Conservation (phyloP, 2,797 vertebrate species). For the Urosaurus nigricauda region DNA sequence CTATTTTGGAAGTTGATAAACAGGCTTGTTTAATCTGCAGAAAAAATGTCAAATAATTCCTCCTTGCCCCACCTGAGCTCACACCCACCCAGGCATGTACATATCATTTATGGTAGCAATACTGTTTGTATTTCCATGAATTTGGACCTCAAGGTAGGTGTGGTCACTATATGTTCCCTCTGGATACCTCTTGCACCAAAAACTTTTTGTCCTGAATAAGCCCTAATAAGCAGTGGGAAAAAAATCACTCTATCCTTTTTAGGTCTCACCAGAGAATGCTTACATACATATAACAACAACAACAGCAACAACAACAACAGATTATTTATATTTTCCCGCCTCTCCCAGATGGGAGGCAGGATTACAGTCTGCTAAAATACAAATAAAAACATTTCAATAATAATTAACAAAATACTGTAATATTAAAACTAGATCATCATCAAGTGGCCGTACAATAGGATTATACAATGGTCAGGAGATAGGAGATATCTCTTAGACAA, state of each 20-base stretch:
- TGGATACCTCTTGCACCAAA: background rate
- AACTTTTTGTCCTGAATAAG: background rate
- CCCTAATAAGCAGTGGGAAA: background rate
- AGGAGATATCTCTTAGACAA: too few relatives aligned
- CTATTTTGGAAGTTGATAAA: conserved; percentile 1
- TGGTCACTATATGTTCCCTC: background rate
- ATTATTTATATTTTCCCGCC: too few relatives aligned
- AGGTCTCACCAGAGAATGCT: background rate
- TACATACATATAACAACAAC: too few relatives aligned
- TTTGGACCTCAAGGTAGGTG: conserved; percentile 4
- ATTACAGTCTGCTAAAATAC: too few relatives aligned
- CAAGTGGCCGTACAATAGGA: too few relatives aligned
- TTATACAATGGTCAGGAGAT: too few relatives aligned
- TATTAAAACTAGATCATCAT: too few relatives aligned
- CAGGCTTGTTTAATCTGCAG: background rate
- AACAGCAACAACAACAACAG: too few relatives aligned
- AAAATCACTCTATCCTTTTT: conserved; percentile 12
- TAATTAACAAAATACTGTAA: too few relatives aligned
- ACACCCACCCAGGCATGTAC: background rate
- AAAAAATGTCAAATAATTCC: background rate
- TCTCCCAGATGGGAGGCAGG: too few relatives aligned
- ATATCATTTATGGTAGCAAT: background rate
- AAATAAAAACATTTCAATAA: too few relatives aligned
- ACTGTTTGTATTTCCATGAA: background rate
- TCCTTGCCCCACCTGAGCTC: background rate